Base-by-base conservation (phyloP, 2,113 vertebrate genomes). In the Struthio camelus region DNA sequence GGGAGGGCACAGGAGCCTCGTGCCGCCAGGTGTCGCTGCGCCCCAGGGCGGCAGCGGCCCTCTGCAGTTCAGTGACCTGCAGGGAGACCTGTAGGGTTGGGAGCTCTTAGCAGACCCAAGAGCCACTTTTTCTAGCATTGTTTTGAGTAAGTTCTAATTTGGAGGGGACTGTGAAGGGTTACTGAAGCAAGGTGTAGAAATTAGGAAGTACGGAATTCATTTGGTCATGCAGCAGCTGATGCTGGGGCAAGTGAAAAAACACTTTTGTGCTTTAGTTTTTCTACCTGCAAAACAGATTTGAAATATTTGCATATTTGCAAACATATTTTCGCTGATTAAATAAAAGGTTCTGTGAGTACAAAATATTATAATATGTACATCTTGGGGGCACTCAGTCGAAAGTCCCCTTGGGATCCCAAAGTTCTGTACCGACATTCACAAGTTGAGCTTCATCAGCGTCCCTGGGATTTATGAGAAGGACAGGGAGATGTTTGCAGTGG, bases 131-230 rank as follows among this genome's bases (percentile, higher is more conserved):
- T 18, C 14, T 58, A 69, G 34, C 30, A 44, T 3, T 20, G 12
- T 11, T 24, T 19, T 34, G 58, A 17, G 0, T 4, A 1, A 15
- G 2, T 32, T 69, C 40, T 7, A 24, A 14, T 18, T 27, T 0
- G 3, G 6, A 19, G 20, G 14, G 61, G 50, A 3, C 0, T 1
- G 24, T 16, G 27, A 2, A 24, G n/a, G 12, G 22, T 2, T 30
- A 1, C 53, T 30, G 67, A 11, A 40, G 53, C 4, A 22, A 27
- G 30, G 13, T 15, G 9, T 24, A 50, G 22, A 27, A 75, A 7
- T 3, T 6, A 16, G 40, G 42, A 56, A 62, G 38, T 3, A 5
- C 0, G 2, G 38, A 24, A 30, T 15, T 72, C 1, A 27, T 58
- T 27, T 32, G 36, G 36, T 69, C 8, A 38, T 12, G 24, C 48